Evolutionary conservation across 1,140 invertebrate species (phyloP), one percentile per base, ranked within the genome.

Genomic region (Pseudoatta argentina): DNA sequence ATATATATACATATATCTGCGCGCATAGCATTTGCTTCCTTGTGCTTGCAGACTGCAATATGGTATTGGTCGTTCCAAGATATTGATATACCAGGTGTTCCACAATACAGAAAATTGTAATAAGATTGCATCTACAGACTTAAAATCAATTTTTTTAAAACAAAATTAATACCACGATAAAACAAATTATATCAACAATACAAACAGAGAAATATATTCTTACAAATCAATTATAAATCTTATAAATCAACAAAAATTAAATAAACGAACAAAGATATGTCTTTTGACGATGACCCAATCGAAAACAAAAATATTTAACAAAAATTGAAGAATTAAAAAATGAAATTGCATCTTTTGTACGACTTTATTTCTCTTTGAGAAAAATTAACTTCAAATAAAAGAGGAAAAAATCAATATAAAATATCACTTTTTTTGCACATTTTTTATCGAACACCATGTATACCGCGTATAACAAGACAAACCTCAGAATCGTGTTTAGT

Each of bases 51-150:
- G n/a, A 3, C 61, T 53, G 44, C 27, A 48, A 12, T 18, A 57
- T 55, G 64, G 27, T 64, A 59, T 72, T 59, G 78, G 51, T 51
- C 55, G 34, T 71, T 57, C 16, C 55, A 30, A 61, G 55, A 73
- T 83, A 83, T 73, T 61, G 79, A 73, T 48, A 83, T 73, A 73
- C 67, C 67, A 51, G 55, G 18, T 73, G 69, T 73, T 30, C 16
- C 21, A 27, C 55, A 61, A 48, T 24, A 61, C 27, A 4, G 21
- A 53, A 48, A 18, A 34, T 48, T 44, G 21, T 81, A 71, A 34
- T 61, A 71, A 71, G 12, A 16, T 24, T 73, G 59, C 18, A 30
- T 12, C 5, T 59, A 30, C 12, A 16, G 48, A 3, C n/a, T 48
- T 27, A 21, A 8, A 44, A 39, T 24, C 21, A 10, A 3, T 16